Conservation (phyloP, 2,113 vertebrate genomes). For the Nothocercus julius region DNA sequence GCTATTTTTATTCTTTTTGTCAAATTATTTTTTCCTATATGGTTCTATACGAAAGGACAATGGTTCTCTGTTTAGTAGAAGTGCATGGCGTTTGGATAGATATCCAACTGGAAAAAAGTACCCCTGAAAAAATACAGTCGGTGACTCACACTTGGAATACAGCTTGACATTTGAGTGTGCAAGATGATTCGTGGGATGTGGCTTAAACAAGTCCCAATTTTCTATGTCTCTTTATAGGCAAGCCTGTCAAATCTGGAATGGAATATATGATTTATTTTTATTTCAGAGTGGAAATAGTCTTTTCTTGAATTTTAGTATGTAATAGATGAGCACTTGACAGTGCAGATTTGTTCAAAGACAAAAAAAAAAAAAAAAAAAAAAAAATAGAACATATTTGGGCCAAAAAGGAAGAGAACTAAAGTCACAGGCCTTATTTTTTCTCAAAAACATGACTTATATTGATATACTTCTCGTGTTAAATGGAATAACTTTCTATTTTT, state of each 20-base stretch:
- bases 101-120: not conserved
- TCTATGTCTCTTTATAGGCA: not conserved
- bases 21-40: not conserved
- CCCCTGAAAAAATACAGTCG: not conserved
- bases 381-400: not conserved
- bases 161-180: conserved; percentile 11
- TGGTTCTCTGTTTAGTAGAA: not conserved
- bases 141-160: conserved; percentile 1
- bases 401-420: not conserved
- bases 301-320: conserved; percentile 7
- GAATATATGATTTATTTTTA: conserved; percentile 9
- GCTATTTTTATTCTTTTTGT: not conserved
- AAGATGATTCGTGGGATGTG: conserved; percentile 21
- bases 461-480: not conserved
- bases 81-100: not conserved
- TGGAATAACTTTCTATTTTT: not conserved
- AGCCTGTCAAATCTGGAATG: conserved; percentile 11
- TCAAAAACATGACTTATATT: not conserved
- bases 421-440: not conserved
- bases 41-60: not conserved
- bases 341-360: not conserved
- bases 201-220: not conserved
- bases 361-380: not conserved
- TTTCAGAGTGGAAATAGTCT: conserved; percentile 6
- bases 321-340: conserved; percentile 3